A percentile compares a stretch with the other conserved stretches of the same genome.
phyloP scores from a whole-genome alignment of 2,888 invertebrate genomes.

The Hypena proboscidalis region DNA sequence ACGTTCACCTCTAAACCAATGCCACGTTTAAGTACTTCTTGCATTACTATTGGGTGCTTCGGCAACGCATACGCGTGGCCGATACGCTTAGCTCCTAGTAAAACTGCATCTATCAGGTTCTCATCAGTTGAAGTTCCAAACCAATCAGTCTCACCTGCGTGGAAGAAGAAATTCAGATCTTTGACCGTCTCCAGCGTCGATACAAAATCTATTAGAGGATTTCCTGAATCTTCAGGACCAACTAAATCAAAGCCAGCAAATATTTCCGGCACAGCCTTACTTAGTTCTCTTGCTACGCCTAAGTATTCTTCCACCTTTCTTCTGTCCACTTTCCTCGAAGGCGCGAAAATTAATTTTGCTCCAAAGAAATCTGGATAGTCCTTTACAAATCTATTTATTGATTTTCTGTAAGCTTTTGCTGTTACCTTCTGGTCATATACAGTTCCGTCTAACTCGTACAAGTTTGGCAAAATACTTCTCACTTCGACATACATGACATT shows the following conservation, averaged over 20 bases:
- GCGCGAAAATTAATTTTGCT: constrained; percentile 89
- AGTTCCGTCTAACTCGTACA: constrained; percentile 88
- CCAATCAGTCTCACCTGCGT: constrained; percentile 94
- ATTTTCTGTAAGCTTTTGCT: constrained; percentile 82
- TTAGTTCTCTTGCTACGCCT: constrained; percentile 67
- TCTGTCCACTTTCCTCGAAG: constrained; percentile 76
- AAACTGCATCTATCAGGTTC: constrained; percentile 90
- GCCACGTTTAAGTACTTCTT: constrained; percentile 82
- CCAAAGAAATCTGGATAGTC: constrained; percentile 88
- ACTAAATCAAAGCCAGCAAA: constrained; percentile 94
- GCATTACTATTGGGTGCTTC: constrained; percentile 89
- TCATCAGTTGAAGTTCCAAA: constrained; percentile 87
- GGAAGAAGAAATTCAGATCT: constrained; percentile 89
- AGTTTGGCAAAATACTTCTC: constrained; percentile 85
- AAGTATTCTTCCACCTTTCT: constrained; percentile 77
- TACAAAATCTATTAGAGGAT: constrained; percentile 85
- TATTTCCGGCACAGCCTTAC: constrained; percentile 86
- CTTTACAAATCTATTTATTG: constrained; percentile 82
- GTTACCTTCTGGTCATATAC: constrained; percentile 81
- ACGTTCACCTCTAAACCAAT: constrained; percentile 92
- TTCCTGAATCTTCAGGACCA: constrained; percentile 91
- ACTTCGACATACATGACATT: constrained; percentile 90
- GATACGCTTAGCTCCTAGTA: constrained; percentile 89
- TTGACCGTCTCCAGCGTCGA: constrained; percentile 71
- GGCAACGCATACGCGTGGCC: constrained; percentile 91